phyloP scores from a whole-genome alignment of 2,888 invertebrate genomes.

The Cordilura impudica region DNA sequence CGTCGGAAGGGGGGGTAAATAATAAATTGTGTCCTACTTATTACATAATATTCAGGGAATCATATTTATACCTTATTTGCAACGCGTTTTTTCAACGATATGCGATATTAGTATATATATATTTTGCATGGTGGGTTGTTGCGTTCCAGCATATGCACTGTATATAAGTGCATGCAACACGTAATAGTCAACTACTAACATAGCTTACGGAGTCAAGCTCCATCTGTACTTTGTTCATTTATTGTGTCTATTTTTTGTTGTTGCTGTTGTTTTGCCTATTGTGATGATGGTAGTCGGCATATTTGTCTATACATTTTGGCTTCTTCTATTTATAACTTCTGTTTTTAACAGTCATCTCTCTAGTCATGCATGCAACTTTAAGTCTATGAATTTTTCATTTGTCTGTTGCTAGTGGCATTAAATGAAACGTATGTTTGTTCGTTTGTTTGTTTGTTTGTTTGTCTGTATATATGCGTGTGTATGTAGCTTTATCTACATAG shows the following conservation, averaged over 20 bases:
- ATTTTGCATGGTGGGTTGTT: not conserved
- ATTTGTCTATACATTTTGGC: slow-evolving; percentile 41
- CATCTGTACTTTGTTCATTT: slow-evolving; percentile 14
- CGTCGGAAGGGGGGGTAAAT: no score
- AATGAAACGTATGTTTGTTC: slow-evolving; percentile 64
- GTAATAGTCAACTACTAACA: slow-evolving; percentile 41
- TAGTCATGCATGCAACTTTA: slow-evolving; percentile 64
- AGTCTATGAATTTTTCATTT: slow-evolving; percentile 63
- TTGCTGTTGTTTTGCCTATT: slow-evolving; percentile 6
- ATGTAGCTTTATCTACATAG: slow-evolving; percentile 37
- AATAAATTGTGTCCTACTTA: no score
- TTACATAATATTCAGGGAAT: no score
- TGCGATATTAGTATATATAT: no score
- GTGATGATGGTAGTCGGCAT: slow-evolving; percentile 56
- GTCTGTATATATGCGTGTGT: slow-evolving; percentile 1
- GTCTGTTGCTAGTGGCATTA: slow-evolving; percentile 72
- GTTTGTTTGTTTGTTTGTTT: not conserved
- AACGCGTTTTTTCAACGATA: no score
- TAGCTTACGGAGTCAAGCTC: slow-evolving; percentile 9
- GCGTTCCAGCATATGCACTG: not conserved
- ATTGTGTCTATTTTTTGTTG: not conserved
- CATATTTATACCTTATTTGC: no score
- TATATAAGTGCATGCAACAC: slow-evolving; percentile 48
- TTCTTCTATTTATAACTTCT: slow-evolving; percentile 28
- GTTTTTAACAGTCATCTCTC: slow-evolving; percentile 44